Conservation (phyloP, 2,888 invertebrate genomes). For the Sarcophaga caerulescens region DNA sequence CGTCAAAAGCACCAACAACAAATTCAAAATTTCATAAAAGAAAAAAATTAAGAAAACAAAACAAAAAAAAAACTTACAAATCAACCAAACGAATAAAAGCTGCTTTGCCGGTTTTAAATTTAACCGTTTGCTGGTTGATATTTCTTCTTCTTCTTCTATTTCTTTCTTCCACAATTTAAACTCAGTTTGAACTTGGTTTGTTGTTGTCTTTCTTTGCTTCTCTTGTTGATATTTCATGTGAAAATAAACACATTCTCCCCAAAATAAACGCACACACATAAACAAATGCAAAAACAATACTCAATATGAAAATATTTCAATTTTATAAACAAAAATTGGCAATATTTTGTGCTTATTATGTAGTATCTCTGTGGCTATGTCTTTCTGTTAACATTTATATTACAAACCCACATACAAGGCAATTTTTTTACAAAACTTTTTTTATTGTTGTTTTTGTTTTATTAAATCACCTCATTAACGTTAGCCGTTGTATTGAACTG, state of each 20-base stretch:
- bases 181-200: constrained; percentile 48
- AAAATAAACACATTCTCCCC: constrained; percentile 6
- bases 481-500: constrained; percentile 12
- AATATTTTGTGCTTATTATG: no score
- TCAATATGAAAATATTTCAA: no score
- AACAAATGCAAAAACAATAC: no score
- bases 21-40: not conserved
- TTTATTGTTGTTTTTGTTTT: no score
- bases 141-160: not conserved
- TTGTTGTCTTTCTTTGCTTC: not conserved
- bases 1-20: no score
- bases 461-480: constrained; percentile 13
- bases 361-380: not conserved
- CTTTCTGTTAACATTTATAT: not conserved
- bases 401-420: no score
- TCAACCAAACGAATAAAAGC: constrained; percentile 28
- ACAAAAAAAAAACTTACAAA: constrained; percentile 10
- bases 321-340: no score
- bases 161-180: constrained; percentile 39
- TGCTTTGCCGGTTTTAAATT: constrained; percentile 53
- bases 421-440: no score
- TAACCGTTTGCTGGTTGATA: not conserved
- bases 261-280: not conserved
- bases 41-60: constrained; percentile 34
- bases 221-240: no score